These are phyloP conservation scores for Diorhabda elongata DNA, from an alignment of 1,140 invertebrate genomes.

Conservation along the genomic window DNA sequence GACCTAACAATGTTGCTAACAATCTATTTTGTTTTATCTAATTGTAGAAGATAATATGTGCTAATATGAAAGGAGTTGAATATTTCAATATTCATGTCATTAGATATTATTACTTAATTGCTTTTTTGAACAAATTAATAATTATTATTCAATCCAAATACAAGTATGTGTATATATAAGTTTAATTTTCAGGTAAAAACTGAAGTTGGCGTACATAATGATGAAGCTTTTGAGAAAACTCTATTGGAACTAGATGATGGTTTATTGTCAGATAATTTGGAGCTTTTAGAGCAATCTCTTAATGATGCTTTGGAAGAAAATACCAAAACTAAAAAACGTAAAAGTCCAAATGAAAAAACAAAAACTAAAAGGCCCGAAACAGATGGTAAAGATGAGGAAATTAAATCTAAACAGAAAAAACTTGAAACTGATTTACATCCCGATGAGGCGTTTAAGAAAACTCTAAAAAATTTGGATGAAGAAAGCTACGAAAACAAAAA, in stretches of 20 bases:
- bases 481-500: background rate
- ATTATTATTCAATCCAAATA: no score
- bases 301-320: conserved; percentile 33
- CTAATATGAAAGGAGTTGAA: no score
- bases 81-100: no score
- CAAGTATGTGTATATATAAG: no score
- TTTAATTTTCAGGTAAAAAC: conserved; percentile 22
- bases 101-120: no score
- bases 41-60: no score
- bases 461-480: background rate
- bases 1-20: no score
- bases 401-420: background rate
- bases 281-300: conserved; percentile 40
- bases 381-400: background rate
- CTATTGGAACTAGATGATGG: conserved; percentile 58
- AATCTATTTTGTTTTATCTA: no score
- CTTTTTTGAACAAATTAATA: no score
- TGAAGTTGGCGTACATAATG: conserved; percentile 57
- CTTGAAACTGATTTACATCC: background rate
- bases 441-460: background rate
- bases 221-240: conserved; percentile 66
- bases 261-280: conserved; percentile 36
- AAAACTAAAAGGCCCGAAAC: background rate
- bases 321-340: conserved; percentile 7
- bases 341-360: background rate